phyloP scores from a whole-genome alignment of 2,888 invertebrate genomes.

The Junonia oenone region DNA sequence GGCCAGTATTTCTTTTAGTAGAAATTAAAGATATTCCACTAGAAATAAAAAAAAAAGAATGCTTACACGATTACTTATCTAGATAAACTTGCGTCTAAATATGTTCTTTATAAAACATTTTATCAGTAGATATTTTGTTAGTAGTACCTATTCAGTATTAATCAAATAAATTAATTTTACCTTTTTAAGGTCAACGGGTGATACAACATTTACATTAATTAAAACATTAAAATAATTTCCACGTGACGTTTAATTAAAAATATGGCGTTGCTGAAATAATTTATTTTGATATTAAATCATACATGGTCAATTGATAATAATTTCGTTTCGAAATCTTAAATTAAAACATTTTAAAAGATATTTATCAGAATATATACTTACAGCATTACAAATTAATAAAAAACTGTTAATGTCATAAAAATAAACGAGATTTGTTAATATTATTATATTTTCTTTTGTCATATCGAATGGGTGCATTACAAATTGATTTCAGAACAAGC shows the following conservation, averaged over 20 bases:
- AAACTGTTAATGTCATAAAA: no score
- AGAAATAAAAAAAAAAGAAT: no score
- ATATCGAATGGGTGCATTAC: not conserved
- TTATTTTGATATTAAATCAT: not conserved
- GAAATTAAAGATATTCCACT: no score
- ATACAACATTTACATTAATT: not conserved
- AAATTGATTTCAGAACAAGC: not conserved
- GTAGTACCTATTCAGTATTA: not conserved
- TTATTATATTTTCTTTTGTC: not conserved
- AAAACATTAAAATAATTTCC: not conserved
- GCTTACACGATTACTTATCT: no score
- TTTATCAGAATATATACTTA: not conserved
- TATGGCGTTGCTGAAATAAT: not conserved
- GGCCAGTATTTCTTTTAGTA: conserved; percentile 17
- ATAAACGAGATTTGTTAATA: not conserved
- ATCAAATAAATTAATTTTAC: not conserved
- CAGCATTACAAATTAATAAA: no score
- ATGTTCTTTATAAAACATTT: no score
- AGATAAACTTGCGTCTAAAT: no score
- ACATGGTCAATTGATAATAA: not conserved
- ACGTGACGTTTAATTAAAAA: not conserved
- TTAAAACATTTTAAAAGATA: no score
- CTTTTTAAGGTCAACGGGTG: not conserved
- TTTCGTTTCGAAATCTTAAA: not conserved
- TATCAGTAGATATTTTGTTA: no score